These are phyloP conservation scores for Caenorhabditis uteleia DNA, from an alignment of 2,888 invertebrate species.

Conservation along the genomic window DNA sequence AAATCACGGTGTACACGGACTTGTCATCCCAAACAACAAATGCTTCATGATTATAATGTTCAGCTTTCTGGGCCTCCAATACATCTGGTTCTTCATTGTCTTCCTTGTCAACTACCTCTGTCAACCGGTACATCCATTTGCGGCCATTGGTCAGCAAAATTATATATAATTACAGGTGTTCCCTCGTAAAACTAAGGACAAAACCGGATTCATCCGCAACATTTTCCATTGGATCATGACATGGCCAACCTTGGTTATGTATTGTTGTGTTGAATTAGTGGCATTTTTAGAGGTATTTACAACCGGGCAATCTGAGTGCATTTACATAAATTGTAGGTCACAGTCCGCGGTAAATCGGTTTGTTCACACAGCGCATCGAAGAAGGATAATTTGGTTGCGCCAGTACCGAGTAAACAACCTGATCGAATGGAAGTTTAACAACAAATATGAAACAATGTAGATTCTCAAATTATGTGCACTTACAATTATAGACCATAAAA, in stretches of 20 bases:
- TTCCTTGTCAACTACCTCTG: constrained; percentile 56
- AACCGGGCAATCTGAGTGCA: neutral
- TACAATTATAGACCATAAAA: no score
- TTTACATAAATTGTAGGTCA: constrained; percentile 56
- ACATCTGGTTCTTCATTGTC: constrained; percentile 60
- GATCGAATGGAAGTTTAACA: constrained; percentile 55
- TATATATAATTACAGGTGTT: constrained; percentile 44
- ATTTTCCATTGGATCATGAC: constrained; percentile 60
- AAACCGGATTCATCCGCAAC: constrained; percentile 60
- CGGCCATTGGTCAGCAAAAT: neutral
- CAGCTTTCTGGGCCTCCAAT: constrained; percentile 58
- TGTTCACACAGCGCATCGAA: constrained; percentile 64
- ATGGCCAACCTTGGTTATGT: constrained; percentile 61
- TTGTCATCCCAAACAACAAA: constrained; percentile 55
- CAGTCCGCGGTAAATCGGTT: constrained; percentile 61
- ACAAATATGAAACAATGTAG: neutral
- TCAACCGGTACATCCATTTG: constrained; percentile 41
- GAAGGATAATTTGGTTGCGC: constrained; percentile 61
- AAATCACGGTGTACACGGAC: constrained; percentile 45
- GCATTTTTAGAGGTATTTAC: constrained; percentile 56
- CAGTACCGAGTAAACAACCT: constrained; percentile 42
- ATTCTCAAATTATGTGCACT: no score
- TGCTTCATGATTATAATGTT: constrained; percentile 60
- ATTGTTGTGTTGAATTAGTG: constrained; percentile 59
- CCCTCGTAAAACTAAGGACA: constrained; percentile 55